Evolutionary conservation across 2,797 vertebrate genomes (phyloP).

Genomic region (Acrossocheilus wenchowensis): DNA sequence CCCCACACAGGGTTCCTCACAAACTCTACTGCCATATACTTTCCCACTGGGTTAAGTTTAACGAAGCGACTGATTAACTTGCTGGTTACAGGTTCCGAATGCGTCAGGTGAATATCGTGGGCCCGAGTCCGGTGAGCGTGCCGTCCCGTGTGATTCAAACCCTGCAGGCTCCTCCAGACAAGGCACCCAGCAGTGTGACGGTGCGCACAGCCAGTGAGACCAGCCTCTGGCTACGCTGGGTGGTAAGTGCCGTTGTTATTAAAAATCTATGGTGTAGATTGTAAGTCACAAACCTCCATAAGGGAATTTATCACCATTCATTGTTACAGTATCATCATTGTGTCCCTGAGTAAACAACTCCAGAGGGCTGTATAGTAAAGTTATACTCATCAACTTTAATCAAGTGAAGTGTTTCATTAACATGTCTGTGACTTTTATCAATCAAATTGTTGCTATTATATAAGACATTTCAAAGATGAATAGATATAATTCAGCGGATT

Average conservation of each 20-base stretch:
- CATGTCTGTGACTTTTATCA: background rate
- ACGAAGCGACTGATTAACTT: background rate
- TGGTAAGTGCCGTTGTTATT: slow-evolving; percentile 73
- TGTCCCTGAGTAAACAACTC: background rate
- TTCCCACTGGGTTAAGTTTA: slow-evolving; percentile 15
- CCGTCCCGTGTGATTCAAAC: slow-evolving; percentile 93
- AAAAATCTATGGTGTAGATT: background rate
- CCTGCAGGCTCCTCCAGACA: slow-evolving; percentile 89
- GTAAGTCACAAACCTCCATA: background rate
- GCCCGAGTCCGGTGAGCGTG: slow-evolving; percentile 84
- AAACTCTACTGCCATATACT: slow-evolving; percentile 41
- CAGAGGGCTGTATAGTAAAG: background rate
- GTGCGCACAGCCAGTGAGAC: slow-evolving; percentile 89
- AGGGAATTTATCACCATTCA: background rate
- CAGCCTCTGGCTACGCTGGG: slow-evolving; percentile 89
- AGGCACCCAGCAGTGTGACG: slow-evolving; percentile 84
- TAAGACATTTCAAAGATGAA: background rate
- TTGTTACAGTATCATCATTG: background rate
- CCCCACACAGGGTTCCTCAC: background rate
- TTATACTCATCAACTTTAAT: background rate
- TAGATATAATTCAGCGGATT: background rate
- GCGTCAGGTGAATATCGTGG: slow-evolving; percentile 90
- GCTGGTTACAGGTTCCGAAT: slow-evolving; percentile 85
- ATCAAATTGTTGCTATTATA: background rate
- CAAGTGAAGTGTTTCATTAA: background rate